Evolutionary conservation across 2,888 invertebrate genomes (phyloP).

Genomic region (Xestobium rufovillosum): DNA sequence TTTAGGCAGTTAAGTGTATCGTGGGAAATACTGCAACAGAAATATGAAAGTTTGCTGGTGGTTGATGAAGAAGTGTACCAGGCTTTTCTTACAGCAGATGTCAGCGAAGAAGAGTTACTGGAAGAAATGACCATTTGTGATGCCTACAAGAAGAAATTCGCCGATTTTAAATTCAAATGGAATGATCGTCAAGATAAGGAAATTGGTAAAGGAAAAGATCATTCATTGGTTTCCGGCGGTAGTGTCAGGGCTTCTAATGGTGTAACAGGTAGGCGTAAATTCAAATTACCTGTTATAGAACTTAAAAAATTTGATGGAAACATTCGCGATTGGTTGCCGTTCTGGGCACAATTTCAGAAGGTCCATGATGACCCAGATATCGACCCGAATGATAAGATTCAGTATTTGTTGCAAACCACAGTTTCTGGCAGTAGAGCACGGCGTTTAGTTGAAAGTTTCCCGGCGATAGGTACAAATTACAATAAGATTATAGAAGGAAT

Average conservation of each 20-base stretch:
- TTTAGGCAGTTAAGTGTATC: no score
- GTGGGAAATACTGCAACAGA: no score
- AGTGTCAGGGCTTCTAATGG: not conserved
- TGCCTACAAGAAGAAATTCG: no score
- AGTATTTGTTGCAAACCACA: slow-evolving; percentile 22
- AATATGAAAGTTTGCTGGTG: no score
- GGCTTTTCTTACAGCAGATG: no score
- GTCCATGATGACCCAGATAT: slow-evolving; percentile 23
- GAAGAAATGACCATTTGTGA: not conserved
- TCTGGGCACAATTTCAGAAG: slow-evolving; percentile 27
- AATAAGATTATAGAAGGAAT: slow-evolving; percentile 21
- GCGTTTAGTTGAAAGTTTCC: slow-evolving; percentile 24
- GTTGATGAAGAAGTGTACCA: no score
- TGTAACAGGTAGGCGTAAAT: slow-evolving; percentile 4
- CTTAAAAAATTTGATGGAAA: slow-evolving; percentile 21
- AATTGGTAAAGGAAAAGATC: not conserved
- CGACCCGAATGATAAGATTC: slow-evolving; percentile 23
- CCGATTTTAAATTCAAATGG: slow-evolving; percentile 1
- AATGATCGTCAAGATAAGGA: not conserved
- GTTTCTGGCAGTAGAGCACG: slow-evolving; percentile 14
- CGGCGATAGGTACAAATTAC: slow-evolving; percentile 26
- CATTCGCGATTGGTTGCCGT: slow-evolving; percentile 24
- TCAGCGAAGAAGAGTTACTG: not conserved
- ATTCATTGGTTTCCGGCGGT: not conserved
- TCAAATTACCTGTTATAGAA: slow-evolving; percentile 8